Percentiles rank a stretch among this genome's conserved stretches.
phyloP scores from a whole-genome alignment of 1,140 invertebrate genomes.

The Panagrolaimus sp. region DNA sequence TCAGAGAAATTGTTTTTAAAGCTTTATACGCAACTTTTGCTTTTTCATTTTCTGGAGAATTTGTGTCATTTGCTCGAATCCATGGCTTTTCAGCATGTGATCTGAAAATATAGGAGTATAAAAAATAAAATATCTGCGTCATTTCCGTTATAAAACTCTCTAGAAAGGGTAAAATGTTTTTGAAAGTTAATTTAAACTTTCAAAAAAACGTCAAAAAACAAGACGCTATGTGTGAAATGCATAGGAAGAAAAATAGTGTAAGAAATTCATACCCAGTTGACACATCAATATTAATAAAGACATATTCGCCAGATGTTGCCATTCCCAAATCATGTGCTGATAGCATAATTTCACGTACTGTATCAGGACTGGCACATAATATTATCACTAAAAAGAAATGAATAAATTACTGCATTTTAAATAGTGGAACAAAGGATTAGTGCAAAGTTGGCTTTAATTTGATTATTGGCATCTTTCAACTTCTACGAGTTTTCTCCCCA shows the following conservation, averaged over 20 bases:
- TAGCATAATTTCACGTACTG: slow-evolving; percentile 77
- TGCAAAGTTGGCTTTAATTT: neutral
- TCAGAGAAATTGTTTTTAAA: slow-evolving; percentile 78
- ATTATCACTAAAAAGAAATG: slow-evolving; percentile 73
- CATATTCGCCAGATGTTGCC: slow-evolving; percentile 89
- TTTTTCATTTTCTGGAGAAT: slow-evolving; percentile 66
- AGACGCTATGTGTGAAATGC: neutral
- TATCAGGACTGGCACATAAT: slow-evolving; percentile 79
- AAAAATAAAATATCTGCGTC: neutral
- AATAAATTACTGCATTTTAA: slow-evolving; percentile 9
- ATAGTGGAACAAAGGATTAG: too few relatives aligned
- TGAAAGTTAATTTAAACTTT: slow-evolving; percentile 14
- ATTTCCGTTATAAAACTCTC: neutral
- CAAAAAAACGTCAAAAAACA: slow-evolving; percentile 11
- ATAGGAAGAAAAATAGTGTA: neutral
- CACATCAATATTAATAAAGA: slow-evolving; percentile 93
- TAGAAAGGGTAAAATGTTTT: neutral
- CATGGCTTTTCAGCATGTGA: slow-evolving; percentile 69
- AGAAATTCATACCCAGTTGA: slow-evolving; percentile 75
- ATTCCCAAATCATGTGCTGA: slow-evolving; percentile 75
- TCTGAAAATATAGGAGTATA: slow-evolving; percentile 51
- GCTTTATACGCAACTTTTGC: slow-evolving; percentile 81
- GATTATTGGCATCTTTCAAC: neutral
- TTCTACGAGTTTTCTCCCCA: too few relatives aligned
- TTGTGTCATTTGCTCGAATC: slow-evolving; percentile 72